Conservation (phyloP, 2,888 invertebrate genomes). For the Congeria kusceri region DNA sequence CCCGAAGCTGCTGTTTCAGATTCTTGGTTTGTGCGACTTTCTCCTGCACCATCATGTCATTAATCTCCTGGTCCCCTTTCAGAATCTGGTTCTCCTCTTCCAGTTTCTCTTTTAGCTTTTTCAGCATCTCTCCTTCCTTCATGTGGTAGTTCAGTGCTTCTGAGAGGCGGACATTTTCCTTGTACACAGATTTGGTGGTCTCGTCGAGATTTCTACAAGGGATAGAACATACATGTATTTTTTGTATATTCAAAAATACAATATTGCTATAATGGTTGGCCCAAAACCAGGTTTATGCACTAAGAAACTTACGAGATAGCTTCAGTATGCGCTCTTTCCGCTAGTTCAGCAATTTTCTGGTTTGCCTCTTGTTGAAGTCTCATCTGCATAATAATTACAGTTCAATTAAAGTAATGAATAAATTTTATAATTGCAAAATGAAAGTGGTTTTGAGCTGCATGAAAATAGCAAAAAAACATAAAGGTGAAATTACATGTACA, state of each 20-base stretch:
- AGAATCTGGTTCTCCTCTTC: slow-evolving; percentile 79
- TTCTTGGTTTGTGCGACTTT: slow-evolving; percentile 81
- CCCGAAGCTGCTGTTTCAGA: slow-evolving; percentile 80
- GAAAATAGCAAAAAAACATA: no score
- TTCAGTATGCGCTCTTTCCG: slow-evolving; percentile 84
- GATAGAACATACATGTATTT: no score
- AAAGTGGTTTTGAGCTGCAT: no score
- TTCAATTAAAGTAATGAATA: no score
- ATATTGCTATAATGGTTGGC: no score
- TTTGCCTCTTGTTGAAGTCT: slow-evolving; percentile 85
- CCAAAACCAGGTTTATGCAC: no score
- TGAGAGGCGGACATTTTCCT: slow-evolving; percentile 84
- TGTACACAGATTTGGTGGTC: slow-evolving; percentile 85
- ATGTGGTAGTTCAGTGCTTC: slow-evolving; percentile 84
- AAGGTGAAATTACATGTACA: no score
- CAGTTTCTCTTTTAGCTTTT: slow-evolving; percentile 75
- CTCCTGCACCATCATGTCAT: slow-evolving; percentile 82
- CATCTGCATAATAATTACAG: no score
- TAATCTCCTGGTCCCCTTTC: slow-evolving; percentile 81
- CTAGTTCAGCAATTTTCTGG: slow-evolving; percentile 85
- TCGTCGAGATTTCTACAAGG: slow-evolving; percentile 82
- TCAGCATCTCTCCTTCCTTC: slow-evolving; percentile 82
- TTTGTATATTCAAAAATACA: no score
- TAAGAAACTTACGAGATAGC: slow-evolving; percentile 84
- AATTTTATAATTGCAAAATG: no score